Evolutionary conservation across 2,888 invertebrate species (phyloP), one percentile per base, ranked within the genome.

Genomic region (Anthrax anthrax): DNA sequence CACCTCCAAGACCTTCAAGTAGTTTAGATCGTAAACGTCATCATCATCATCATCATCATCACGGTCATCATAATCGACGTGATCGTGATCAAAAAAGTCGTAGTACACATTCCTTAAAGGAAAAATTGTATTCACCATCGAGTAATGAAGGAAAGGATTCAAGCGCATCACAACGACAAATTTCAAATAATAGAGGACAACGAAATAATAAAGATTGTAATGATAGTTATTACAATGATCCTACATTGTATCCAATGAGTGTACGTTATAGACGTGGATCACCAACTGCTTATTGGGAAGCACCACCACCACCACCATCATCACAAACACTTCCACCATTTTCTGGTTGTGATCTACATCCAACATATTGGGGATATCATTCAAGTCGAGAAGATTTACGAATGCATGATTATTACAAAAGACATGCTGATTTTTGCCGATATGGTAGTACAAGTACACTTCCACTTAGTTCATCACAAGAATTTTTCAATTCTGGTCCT

Each of bases 41-140:
- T 39, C 71, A 74, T 38, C 60, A 57, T 40, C 59, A 66, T 37
- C 65, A 70, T 32, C n/a, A n/a, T n/a, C 39, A 39, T 39, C 71
- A 74, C 38, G 59, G 56, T 40, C 59, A 66, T 37, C 65, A 70
- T 32, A 72, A 72, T 54, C 70, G 77, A 37, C 72, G 71, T 50
- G 79, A 80, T 53, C 70, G 80, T 37, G 81, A 81, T 58, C 75
- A 76, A 44, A 80, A 79, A 62, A 73, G 77, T 44, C 70, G 75
- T 53, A 80, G 79, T 9, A 74, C 77, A 27, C 64, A 77, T 59
- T 70, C 76, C 39, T 60, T 67, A n/a, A 72, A 72, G 52, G 73
- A 73, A 40, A 72, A 72, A 38, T n/a, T n/a, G n/a, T n/a, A n/a
- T n/a, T n/a, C n/a, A n/a, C 70, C 69, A 55, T 71, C 71, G 51